Conservation (phyloP, 2,113 vertebrate species). For the Nerophis ophidion region DNA sequence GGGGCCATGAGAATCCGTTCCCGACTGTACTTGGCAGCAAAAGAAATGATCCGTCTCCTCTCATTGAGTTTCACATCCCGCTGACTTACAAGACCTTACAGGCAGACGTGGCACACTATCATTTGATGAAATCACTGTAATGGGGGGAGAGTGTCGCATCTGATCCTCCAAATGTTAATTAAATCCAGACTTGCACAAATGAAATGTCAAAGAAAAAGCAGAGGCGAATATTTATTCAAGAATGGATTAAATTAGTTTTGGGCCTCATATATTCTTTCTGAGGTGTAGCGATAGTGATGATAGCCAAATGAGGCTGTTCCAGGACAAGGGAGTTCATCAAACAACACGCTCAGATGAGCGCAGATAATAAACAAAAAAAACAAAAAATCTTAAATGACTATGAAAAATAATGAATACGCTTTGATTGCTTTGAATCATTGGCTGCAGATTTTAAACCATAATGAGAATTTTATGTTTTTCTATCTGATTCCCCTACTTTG, state of each 20-base stretch:
- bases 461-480: background rate
- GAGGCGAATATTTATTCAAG: constrained; percentile 6
- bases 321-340: no score
- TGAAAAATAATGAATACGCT: background rate
- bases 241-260: background rate
- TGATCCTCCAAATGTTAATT: constrained; percentile 17
- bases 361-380: background rate
- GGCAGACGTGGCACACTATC: background rate
- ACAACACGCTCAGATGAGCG: background rate
- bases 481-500: background rate
- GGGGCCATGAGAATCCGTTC: no score
- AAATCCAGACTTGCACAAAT: constrained; percentile 4
- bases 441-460: background rate
- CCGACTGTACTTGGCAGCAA: no score
- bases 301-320: background rate
- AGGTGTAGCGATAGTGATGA: background rate
- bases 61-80: background rate
- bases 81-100: background rate
- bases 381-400: background rate
- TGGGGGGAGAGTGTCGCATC: background rate
- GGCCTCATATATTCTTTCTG: background rate
- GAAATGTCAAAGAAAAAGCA: constrained; percentile 14
- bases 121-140: constrained; percentile 3
- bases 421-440: background rate
- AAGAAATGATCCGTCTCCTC: background rate